A percentile compares a stretch with the other conserved stretches of the same genome.
Conservation (phyloP, 1,140 invertebrate species). For the Coelopa frigida region DNA sequence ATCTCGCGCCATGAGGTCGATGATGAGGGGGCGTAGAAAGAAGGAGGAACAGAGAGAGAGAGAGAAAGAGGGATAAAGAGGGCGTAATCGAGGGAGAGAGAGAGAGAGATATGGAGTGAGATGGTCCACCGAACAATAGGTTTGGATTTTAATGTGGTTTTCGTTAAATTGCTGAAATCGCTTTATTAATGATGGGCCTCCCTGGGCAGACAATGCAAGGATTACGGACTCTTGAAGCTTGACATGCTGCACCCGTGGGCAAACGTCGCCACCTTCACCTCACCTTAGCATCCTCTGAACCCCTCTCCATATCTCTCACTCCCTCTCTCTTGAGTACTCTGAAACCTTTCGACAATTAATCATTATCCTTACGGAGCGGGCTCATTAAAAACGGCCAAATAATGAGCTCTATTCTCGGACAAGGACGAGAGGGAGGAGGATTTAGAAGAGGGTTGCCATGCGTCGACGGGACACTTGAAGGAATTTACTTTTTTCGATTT, state of each 20-base stretch:
- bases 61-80: slow-evolving; percentile 10
- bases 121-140: no score
- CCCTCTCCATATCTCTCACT: background rate
- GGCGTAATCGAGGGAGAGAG: no score
- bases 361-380: slow-evolving; percentile 31
- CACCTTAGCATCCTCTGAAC: no score
- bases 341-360: slow-evolving; percentile 41
- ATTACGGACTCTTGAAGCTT: slow-evolving; percentile 25
- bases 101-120: no score
- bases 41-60: no score
- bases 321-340: slow-evolving; percentile 19
- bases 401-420: background rate
- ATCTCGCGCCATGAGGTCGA: no score
- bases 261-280: background rate
- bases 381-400: slow-evolving; percentile 28
- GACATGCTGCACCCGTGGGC: background rate
- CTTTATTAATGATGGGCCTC: no score
- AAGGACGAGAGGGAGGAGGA: background rate
- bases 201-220: slow-evolving; percentile 41
- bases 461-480: no score
- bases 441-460: background rate
- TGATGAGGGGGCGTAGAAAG: slow-evolving; percentile 1
- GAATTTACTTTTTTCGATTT: background rate
- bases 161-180: no score
- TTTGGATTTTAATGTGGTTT: no score